Conservation (phyloP, 92 coral and sea anemone genomes). For the Pocillopora grandis region DNA sequence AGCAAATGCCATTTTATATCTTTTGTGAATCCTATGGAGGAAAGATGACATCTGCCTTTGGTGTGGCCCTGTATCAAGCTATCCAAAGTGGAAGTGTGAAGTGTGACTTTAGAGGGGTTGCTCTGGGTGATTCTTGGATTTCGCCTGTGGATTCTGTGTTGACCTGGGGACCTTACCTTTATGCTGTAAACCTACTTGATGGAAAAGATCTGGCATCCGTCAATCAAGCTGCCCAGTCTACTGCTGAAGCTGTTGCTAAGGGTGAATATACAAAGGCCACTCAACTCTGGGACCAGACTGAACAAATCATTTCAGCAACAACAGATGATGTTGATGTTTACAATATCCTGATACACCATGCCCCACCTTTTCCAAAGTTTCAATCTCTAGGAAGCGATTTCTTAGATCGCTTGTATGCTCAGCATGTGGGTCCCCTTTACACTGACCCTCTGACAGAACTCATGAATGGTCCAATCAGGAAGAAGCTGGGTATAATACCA, state of each 20-base stretch:
- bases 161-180: constrained; percentile 93
- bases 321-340: constrained; percentile 95
- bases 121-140: constrained; percentile 98
- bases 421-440: constrained; percentile 76
- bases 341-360: constrained; percentile 82
- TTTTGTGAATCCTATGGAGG: constrained; percentile 99
- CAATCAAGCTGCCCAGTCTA: constrained; percentile 67
- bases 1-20: constrained; percentile 81
- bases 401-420: constrained; percentile 69
- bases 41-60: constrained; percentile 96
- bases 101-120: constrained; percentile 88
- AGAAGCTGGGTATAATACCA: constrained; percentile 95
- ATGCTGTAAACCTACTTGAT: constrained; percentile 83
- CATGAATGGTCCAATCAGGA: constrained; percentile 96
- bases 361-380: constrained; percentile 42
- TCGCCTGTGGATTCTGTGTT: constrained; percentile 92
- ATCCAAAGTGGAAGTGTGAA: constrained; percentile 65
- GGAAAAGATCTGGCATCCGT: constrained; percentile 65
- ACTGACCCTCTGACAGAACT: constrained; percentile 63
- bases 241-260: constrained; percentile 80
- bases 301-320: constrained; percentile 48
- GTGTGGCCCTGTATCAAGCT: constrained; percentile 78
- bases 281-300: constrained; percentile 69
- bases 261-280: constrained; percentile 79
- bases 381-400: constrained; percentile 33